Evolutionary conservation across 2,888 invertebrate genomes (phyloP).

Genomic region (Amorpha juglandis): DNA sequence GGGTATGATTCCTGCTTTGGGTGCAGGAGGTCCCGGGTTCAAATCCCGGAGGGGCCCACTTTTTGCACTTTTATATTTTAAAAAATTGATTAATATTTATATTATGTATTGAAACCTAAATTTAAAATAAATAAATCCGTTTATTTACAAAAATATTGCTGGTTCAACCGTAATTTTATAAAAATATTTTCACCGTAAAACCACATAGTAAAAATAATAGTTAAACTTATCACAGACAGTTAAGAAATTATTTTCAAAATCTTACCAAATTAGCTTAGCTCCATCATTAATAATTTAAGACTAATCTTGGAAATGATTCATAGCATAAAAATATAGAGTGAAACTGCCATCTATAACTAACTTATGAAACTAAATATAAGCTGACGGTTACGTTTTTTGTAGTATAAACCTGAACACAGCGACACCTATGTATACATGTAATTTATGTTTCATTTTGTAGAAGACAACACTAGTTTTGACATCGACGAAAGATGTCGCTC

Average conservation of each 20-base stretch:
- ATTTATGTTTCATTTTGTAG: not conserved
- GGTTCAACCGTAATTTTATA: no score
- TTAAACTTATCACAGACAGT: not conserved
- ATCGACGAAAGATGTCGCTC: slow-evolving; percentile 15
- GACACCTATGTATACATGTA: slow-evolving; percentile 27
- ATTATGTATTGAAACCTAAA: no score
- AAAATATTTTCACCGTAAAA: no score
- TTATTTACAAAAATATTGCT: no score
- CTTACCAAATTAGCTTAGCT: not conserved
- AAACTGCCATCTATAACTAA: not conserved
- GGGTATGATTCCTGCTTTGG: slow-evolving; percentile 90
- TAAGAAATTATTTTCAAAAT: not conserved
- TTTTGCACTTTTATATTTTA: slow-evolving; percentile 37
- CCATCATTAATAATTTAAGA: no score
- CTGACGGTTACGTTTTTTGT: not conserved
- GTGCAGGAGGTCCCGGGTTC: slow-evolving; percentile 90
- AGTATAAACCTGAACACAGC: not conserved
- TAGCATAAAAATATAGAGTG: no score
- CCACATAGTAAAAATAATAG: no score
- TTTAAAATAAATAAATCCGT: no score
- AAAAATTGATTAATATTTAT: not conserved
- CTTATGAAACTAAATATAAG: not conserved
- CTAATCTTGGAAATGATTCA: no score
- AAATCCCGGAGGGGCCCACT: slow-evolving; percentile 88
- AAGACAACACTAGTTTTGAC: not conserved